phyloP scores from a whole-genome alignment of 2,797 vertebrate species.

The Anabas testudineus region DNA sequence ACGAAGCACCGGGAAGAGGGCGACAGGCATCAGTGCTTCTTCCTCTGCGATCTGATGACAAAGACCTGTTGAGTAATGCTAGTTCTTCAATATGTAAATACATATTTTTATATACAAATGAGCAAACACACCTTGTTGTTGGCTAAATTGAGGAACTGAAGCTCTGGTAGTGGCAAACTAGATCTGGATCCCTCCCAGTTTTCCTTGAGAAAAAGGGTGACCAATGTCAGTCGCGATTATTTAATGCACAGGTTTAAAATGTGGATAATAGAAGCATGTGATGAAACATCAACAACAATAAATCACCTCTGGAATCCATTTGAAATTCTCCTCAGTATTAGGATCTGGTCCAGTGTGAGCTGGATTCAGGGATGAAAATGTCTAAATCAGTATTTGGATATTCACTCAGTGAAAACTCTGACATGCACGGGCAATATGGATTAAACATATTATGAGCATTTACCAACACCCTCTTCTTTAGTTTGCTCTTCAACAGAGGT shows the following conservation, averaged over 20 bases:
- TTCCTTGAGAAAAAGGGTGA: slow-evolving; percentile 7
- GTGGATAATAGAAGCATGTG: background rate
- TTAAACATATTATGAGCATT: slow-evolving; percentile 10
- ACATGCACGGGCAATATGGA: background rate
- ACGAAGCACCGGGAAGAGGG: slow-evolving; percentile 86
- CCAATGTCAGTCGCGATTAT: background rate
- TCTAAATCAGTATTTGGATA: background rate
- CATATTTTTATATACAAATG: background rate
- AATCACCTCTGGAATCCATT: slow-evolving; percentile 53
- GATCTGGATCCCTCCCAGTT: slow-evolving; percentile 45
- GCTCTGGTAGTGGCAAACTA: slow-evolving; percentile 83
- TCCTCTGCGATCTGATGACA: slow-evolving; percentile 85
- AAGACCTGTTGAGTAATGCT: slow-evolving; percentile 27
- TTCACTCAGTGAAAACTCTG: background rate
- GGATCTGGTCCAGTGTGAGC: slow-evolving; percentile 24
- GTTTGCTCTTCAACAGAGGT: slow-evolving; percentile 20
- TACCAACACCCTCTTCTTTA: slow-evolving; percentile 37
- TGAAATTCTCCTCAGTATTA: slow-evolving; percentile 8
- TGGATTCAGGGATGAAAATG: slow-evolving; percentile 36
- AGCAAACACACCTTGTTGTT: slow-evolving; percentile 86
- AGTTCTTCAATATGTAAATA: background rate
- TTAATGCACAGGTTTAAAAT: slow-evolving; percentile 19
- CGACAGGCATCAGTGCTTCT: slow-evolving; percentile 85
- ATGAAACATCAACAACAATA: background rate
- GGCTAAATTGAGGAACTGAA: slow-evolving; percentile 87